Percentiles rank a stretch among this genome's conserved stretches.
phyloP scores from a whole-genome alignment of 2,113 vertebrate species.

The Butorides virescens region DNA sequence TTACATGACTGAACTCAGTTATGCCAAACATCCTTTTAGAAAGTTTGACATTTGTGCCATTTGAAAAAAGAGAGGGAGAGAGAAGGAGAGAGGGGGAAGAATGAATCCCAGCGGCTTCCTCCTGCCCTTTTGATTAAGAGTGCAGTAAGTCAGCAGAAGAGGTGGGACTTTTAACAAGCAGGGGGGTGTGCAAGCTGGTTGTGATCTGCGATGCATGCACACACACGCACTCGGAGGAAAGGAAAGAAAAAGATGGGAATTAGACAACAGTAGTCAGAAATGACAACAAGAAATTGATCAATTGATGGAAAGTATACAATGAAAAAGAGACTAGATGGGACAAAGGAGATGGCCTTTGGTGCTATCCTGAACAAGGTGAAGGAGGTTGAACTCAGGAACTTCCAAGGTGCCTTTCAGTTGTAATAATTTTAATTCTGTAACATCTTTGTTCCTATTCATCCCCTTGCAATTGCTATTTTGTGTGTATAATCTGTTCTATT shows the following conservation, averaged over 20 bases:
- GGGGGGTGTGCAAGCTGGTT: slow-evolving; percentile 51
- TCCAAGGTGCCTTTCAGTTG: not conserved
- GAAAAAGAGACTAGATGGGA: slow-evolving; percentile 47
- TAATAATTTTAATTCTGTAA: not conserved
- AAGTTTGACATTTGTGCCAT: slow-evolving; percentile 79
- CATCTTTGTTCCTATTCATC: not conserved
- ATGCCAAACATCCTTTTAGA: slow-evolving; percentile 78
- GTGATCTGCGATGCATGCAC: slow-evolving; percentile 53
- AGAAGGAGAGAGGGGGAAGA: slow-evolving; percentile 61
- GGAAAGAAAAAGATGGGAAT: slow-evolving; percentile 55
- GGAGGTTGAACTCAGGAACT: not conserved
- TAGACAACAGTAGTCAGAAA: slow-evolving; percentile 65
- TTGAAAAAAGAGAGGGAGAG: slow-evolving; percentile 68
- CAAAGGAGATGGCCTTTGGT: slow-evolving; percentile 10
- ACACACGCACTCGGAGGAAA: not conserved
- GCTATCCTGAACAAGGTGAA: not conserved
- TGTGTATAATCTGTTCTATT: not conserved
- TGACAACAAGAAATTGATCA: slow-evolving; percentile 56
- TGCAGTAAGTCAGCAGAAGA: slow-evolving; percentile 76
- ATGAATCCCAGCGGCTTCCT: slow-evolving; percentile 74
- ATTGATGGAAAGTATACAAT: slow-evolving; percentile 41
- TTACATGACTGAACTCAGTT: slow-evolving; percentile 77
- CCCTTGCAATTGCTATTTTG: not conserved
- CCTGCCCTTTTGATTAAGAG: slow-evolving; percentile 81
- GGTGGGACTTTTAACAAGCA: slow-evolving; percentile 72